These are phyloP conservation scores for Vanessa tameamea DNA, from an alignment of 1,140 invertebrate genomes.

Conservation along the genomic window DNA sequence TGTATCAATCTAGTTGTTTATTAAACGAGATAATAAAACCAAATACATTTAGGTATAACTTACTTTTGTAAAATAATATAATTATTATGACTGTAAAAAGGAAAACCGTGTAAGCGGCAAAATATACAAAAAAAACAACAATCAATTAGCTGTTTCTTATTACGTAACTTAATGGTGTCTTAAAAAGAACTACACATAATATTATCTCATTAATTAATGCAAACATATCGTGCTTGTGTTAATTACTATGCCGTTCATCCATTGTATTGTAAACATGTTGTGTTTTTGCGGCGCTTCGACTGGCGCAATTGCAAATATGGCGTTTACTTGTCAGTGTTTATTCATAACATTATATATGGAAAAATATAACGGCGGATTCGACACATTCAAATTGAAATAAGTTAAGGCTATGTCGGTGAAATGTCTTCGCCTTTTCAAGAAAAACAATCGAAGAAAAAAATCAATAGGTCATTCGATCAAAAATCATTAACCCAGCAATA, in stretches of 20 bases:
- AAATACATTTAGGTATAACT: no score
- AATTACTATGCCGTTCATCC: conserved; percentile 23
- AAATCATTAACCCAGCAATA: no score
- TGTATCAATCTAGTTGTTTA: no score
- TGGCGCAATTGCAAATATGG: conserved; percentile 8
- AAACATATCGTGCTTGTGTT: conserved; percentile 26
- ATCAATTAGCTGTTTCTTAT: neutral
- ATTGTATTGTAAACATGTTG: conserved; percentile 21
- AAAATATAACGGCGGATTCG: neutral
- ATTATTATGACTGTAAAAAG: no score
- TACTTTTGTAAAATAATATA: no score
- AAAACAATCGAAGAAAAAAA: no score
- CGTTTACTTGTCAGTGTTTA: conserved; percentile 4
- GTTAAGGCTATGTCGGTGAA: no score
- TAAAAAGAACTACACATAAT: conserved; percentile 14
- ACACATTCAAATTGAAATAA: no score
- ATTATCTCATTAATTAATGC: conserved; percentile 23
- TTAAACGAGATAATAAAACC: no score
- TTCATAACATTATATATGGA: neutral
- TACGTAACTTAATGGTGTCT: conserved; percentile 11
- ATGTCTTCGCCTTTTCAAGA: no score
- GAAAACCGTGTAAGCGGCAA: neutral
- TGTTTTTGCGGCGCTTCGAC: conserved; percentile 32
- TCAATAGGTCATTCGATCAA: no score
- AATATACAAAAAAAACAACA: neutral